These are phyloP conservation scores for Pammene aurita DNA, from an alignment of 2,888 invertebrate species.

Conservation along the genomic window DNA sequence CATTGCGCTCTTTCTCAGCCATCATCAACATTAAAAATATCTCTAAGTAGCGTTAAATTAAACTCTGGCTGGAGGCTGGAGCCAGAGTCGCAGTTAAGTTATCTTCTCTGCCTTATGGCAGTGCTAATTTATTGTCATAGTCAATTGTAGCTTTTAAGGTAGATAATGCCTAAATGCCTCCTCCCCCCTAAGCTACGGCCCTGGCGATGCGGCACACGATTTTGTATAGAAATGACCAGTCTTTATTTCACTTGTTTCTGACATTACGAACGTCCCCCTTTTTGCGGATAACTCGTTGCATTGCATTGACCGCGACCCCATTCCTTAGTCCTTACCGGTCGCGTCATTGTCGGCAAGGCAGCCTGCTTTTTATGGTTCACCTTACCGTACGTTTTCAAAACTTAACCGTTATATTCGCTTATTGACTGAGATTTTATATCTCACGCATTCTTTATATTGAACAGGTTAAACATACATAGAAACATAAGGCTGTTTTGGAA, in stretches of 20 bases:
- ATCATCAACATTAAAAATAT: too few species aligned
- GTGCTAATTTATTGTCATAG: too few species aligned
- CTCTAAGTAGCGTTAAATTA: too few species aligned
- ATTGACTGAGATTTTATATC: conserved; percentile 8
- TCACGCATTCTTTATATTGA: background rate
- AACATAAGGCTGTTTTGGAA: background rate
- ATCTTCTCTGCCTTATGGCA: too few species aligned
- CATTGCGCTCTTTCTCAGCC: too few species aligned
- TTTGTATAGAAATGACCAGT: too few species aligned
- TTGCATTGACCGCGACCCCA: conserved; percentile 74
- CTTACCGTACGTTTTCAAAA: conserved; percentile 29
- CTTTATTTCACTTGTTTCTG: background rate
- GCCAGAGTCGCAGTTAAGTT: too few species aligned
- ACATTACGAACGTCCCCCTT: conserved; percentile 44
- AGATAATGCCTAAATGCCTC: too few species aligned
- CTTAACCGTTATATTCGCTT: conserved; percentile 20
- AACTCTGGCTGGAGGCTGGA: too few species aligned
- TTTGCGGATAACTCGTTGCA: conserved; percentile 56
- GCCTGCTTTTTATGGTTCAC: conserved; percentile 46
- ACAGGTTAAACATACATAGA: background rate
- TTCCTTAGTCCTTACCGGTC: conserved; percentile 70
- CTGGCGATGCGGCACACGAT: too few species aligned
- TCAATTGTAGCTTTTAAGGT: too few species aligned
- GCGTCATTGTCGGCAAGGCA: conserved; percentile 52
- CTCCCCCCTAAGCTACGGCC: too few species aligned